These are phyloP conservation scores for Centrocercus urophasianus DNA, from an alignment of 2,113 vertebrate species.

Conservation along the genomic window DNA sequence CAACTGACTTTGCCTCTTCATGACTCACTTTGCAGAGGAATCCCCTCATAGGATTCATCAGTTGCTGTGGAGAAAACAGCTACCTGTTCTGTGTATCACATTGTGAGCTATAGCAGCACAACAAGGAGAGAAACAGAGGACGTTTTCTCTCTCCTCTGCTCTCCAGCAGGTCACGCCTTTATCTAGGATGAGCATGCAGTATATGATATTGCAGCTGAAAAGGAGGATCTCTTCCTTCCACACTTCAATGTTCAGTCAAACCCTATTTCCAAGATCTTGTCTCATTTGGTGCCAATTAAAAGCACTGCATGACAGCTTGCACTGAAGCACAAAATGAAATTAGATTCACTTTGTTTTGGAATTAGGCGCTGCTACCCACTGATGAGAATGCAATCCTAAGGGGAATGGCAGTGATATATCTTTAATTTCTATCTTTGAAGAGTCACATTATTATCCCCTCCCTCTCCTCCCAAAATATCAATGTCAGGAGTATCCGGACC, in stretches of 20 bases:
- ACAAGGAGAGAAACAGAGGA: neutral
- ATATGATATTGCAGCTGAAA: neutral
- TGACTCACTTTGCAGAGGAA: neutral
- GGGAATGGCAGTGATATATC: neutral
- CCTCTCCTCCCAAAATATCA: neutral
- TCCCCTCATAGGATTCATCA: neutral
- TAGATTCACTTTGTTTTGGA: neutral
- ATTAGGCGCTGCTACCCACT: neutral
- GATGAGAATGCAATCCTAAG: neutral
- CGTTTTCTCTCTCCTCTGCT: neutral
- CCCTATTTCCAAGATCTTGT: neutral
- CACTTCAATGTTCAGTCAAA: neutral
- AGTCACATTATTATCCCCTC: neutral
- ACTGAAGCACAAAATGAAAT: neutral
- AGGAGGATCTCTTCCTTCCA: neutral
- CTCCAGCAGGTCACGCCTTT: neutral
- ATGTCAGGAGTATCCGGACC: neutral
- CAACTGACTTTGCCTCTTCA: neutral
- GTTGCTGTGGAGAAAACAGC: neutral
- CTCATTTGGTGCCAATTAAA: neutral
- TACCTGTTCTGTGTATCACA: neutral
- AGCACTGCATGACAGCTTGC: neutral
- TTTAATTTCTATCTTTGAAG: constrained; percentile 15
- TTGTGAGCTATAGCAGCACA: neutral
- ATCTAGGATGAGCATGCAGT: neutral